Percentiles rank a stretch among this genome's conserved stretches.
phyloP scores from a whole-genome alignment of 2,888 invertebrate genomes.

The Auanema freiburgensis region DNA sequence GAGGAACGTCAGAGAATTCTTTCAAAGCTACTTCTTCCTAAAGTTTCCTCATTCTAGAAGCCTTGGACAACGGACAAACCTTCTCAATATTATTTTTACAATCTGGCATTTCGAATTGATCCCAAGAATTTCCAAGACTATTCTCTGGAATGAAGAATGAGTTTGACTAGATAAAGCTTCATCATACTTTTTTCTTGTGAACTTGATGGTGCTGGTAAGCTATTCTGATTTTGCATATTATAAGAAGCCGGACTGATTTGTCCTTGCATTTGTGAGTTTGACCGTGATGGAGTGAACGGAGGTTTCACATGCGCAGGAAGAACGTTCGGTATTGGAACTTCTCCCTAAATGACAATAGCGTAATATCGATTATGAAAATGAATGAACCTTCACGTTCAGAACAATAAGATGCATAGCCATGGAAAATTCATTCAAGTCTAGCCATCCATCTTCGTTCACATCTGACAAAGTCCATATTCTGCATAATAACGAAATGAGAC shows the following conservation, averaged over 20 bases:
- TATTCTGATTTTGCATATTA: too few relatives aligned
- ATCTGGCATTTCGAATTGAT: too few relatives aligned
- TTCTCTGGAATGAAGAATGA: too few relatives aligned
- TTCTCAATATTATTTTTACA: too few relatives aligned
- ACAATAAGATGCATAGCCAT: conserved; percentile 64
- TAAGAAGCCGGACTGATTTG: too few relatives aligned
- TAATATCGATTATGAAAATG: not conserved
- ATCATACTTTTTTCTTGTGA: too few relatives aligned
- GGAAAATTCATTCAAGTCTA: conserved; percentile 61
- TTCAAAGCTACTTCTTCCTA: conserved; percentile 12
- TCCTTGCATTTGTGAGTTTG: conserved; percentile 3
- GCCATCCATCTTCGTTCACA: conserved; percentile 63
- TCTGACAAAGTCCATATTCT: conserved; percentile 62
- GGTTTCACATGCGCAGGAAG: conserved; percentile 47
- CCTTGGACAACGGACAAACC: too few relatives aligned
- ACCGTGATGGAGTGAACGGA: conserved; percentile 31
- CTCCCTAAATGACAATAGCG: conserved; percentile 25
- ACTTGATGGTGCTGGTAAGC: too few relatives aligned
- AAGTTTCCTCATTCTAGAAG: too few relatives aligned
- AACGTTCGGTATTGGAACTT: conserved; percentile 46
- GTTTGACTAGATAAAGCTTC: too few relatives aligned
- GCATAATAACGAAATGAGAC: not conserved
- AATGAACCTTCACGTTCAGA: conserved; percentile 55
- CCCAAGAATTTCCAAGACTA: too few relatives aligned
- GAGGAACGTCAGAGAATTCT: conserved; percentile 60